These are phyloP conservation scores for Biston betularia DNA, from an alignment of 2,888 invertebrate species.

Conservation along the genomic window DNA sequence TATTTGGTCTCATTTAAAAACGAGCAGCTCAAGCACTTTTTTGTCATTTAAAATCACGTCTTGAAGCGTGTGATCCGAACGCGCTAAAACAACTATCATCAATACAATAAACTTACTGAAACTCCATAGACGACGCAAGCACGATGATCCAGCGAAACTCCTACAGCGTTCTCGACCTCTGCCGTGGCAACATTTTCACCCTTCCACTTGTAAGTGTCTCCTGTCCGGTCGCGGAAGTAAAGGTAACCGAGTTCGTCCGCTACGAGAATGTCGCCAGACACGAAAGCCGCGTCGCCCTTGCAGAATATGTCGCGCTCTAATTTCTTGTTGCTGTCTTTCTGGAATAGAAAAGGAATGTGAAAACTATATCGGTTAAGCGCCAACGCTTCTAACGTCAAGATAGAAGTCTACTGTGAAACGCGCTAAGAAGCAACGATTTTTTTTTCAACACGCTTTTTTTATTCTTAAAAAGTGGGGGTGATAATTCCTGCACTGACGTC, in stretches of 20 bases:
- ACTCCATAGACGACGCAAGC: conserved; percentile 97
- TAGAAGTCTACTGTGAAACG: too few relatives aligned
- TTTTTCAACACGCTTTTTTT: too few relatives aligned
- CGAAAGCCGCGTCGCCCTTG: conserved; percentile 95
- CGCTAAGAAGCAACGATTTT: too few relatives aligned
- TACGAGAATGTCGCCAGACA: conserved; percentile 95
- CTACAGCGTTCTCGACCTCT: conserved; percentile 97
- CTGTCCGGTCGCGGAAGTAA: conserved; percentile 96
- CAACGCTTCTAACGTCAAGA: too few relatives aligned
- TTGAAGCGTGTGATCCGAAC: too few relatives aligned
- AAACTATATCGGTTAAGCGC: background rate
- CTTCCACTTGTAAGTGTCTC: conserved; percentile 95
- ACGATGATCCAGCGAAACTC: conserved; percentile 90
- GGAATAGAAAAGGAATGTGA: conserved; percentile 21
- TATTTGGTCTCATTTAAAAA: too few relatives aligned
- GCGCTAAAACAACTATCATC: too few relatives aligned
- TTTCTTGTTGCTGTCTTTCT: conserved; percentile 94
- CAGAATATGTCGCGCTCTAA: conserved; percentile 92
- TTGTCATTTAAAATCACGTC: too few relatives aligned
- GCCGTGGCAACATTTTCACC: conserved; percentile 99
- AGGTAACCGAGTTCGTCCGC: conserved; percentile 97
- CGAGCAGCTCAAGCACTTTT: too few relatives aligned
- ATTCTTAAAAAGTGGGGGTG: too few relatives aligned
- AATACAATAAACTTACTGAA: conserved; percentile 91
- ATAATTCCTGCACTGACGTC: too few relatives aligned